Conservation (phyloP, 2,797 vertebrate species). For the Propithecus deckenii region DNA sequence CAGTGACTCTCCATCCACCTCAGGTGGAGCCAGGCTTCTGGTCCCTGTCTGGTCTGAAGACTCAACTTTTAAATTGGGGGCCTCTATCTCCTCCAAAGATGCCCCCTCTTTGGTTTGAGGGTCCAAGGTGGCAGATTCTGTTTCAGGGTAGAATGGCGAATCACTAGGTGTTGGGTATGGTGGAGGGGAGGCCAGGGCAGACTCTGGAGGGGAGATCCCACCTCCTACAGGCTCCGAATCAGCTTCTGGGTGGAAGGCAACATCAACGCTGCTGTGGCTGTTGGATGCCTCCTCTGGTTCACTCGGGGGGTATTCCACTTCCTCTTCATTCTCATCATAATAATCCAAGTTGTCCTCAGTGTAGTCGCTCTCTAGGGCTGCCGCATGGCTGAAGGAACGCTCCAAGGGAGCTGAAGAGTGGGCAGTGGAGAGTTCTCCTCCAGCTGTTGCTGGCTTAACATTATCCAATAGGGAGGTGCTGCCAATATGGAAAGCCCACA, state of each 20-base stretch:
- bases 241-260: neutral
- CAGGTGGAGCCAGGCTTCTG: neutral
- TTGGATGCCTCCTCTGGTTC: slow-evolving; percentile 1
- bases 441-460: slow-evolving; percentile 85
- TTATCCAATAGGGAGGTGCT: slow-evolving; percentile 86
- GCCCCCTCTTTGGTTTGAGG: slow-evolving; percentile 47
- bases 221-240: neutral
- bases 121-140: slow-evolving; percentile 40
- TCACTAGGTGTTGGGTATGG: neutral
- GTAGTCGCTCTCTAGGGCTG: slow-evolving; percentile 84
- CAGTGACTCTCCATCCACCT: neutral
- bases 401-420: slow-evolving; percentile 34
- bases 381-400: neutral
- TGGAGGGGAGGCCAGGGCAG: slow-evolving; percentile 1
- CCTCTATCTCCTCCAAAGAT: neutral
- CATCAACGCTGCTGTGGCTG: neutral
- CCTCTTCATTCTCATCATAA: slow-evolving; percentile 78
- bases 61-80: slow-evolving; percentile 42
- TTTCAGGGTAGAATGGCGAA: slow-evolving; percentile 4
- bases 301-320: slow-evolving; percentile 83
- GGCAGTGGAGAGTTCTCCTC: slow-evolving; percentile 73
- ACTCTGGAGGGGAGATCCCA: neutral
- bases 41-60: slow-evolving; percentile 16
- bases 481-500: slow-evolving; percentile 96
- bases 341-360: slow-evolving; percentile 80